phyloP scores from a whole-genome alignment of 2,797 vertebrate species.

The Mus spretus region DNA sequence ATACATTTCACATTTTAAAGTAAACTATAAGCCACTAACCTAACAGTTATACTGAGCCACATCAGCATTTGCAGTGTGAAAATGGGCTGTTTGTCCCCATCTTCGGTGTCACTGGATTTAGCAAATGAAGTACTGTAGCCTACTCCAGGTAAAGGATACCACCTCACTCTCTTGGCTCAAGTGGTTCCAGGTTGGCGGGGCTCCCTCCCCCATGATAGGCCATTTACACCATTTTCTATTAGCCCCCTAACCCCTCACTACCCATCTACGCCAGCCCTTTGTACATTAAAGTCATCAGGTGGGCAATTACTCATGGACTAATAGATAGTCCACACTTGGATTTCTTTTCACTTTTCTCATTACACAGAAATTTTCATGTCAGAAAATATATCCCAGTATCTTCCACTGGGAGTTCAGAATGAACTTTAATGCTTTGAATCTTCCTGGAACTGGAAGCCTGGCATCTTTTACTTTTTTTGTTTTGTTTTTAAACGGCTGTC shows the following conservation, averaged over 20 bases:
- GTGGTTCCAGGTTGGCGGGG: background rate
- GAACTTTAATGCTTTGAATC: slow-evolving; percentile 7
- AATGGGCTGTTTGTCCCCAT: background rate
- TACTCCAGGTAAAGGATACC: background rate
- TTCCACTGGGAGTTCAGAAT: slow-evolving; percentile 22
- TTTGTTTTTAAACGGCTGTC: background rate
- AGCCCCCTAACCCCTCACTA: background rate
- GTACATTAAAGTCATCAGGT: background rate
- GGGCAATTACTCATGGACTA: background rate
- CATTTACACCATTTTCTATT: slow-evolving; percentile 1
- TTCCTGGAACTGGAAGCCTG: background rate
- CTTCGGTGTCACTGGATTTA: background rate
- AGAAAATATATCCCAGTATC: background rate
- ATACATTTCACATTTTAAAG: slow-evolving; percentile 26
- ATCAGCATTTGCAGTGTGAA: background rate
- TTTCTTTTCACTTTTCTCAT: slow-evolving; percentile 53
- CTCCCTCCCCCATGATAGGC: background rate
- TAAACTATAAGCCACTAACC: background rate
- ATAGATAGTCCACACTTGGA: background rate
- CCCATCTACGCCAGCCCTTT: background rate
- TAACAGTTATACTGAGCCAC: background rate
- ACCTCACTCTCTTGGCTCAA: background rate
- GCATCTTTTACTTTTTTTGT: background rate
- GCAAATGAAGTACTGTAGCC: background rate
- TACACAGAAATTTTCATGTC: background rate